Evolutionary conservation across 2,888 invertebrate genomes (phyloP).

Genomic region (Dioctria linearis): DNA sequence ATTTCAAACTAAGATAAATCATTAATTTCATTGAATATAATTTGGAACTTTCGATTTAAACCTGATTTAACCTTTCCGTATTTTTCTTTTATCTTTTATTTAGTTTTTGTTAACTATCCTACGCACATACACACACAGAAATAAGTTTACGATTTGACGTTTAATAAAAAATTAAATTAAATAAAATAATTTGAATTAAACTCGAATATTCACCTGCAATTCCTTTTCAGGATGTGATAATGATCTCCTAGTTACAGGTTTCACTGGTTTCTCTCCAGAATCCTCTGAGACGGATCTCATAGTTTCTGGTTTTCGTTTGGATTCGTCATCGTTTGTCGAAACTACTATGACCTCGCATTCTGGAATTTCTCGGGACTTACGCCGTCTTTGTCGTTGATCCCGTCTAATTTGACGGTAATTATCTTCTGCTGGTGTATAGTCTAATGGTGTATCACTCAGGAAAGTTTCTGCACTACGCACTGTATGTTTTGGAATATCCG

Average conservation of each 20-base stretch:
- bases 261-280: constrained; percentile 65
- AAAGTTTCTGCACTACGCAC: constrained; percentile 59
- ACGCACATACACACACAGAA: no score
- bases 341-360: constrained; percentile 52
- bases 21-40: no score
- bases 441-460: constrained; percentile 55
- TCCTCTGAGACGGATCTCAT: constrained; percentile 70
- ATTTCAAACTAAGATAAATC: no score
- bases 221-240: constrained; percentile 70
- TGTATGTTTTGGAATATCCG: constrained; percentile 50
- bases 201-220: constrained; percentile 63
- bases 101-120: background rate
- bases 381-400: constrained; percentile 58
- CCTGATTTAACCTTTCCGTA: no score
- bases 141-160: no score
- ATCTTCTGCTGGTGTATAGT: constrained; percentile 58
- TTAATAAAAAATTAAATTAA: no score
- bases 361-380: constrained; percentile 58
- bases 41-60: no score
- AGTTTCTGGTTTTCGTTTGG: constrained; percentile 67
- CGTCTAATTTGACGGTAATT: constrained; percentile 56
- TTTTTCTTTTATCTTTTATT: background rate
- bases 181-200: background rate
- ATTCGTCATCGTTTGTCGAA: constrained; percentile 55
- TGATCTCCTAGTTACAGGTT: constrained; percentile 69